Conservation (phyloP, 2,113 vertebrate genomes). For the Mus pahari region DNA sequence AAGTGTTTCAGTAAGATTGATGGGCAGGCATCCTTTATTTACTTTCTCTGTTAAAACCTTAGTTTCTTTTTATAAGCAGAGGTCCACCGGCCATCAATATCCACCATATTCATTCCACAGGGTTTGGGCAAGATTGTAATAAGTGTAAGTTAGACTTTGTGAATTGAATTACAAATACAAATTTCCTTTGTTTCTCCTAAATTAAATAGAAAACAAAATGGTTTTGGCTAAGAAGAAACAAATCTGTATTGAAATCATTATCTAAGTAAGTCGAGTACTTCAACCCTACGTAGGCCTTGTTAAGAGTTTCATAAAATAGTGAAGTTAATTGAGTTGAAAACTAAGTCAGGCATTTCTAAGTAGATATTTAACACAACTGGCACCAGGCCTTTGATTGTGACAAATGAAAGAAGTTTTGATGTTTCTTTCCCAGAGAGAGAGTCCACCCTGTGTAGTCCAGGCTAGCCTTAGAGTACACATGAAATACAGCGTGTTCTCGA, state of each 20-base stretch:
- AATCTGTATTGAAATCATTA: not conserved
- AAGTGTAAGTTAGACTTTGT: not conserved
- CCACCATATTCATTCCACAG: not conserved
- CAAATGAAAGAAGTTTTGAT: not conserved
- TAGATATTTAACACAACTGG: not conserved
- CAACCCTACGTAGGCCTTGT: not conserved
- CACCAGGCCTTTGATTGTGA: not conserved
- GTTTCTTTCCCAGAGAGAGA: not conserved
- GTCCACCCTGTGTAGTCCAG: not conserved
- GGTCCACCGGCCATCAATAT: not conserved
- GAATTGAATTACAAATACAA: not conserved
- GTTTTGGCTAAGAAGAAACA: not conserved
- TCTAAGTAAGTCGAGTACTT: not conserved
- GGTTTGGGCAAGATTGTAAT: not conserved
- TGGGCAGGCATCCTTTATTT: not conserved
- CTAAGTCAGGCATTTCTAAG: slow-evolving; percentile 21
- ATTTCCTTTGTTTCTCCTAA: not conserved
- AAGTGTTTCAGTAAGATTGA: not conserved
- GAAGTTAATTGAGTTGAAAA: slow-evolving; percentile 22
- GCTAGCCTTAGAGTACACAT: not conserved
- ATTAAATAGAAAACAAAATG: slow-evolving; percentile 12
- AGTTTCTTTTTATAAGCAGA: not conserved
- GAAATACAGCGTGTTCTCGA: not conserved
- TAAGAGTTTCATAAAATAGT: not conserved
- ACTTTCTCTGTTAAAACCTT: not conserved